Evolutionary conservation across 2,797 vertebrate genomes (phyloP).

Genomic region (Tragelaphus oryx): DNA sequence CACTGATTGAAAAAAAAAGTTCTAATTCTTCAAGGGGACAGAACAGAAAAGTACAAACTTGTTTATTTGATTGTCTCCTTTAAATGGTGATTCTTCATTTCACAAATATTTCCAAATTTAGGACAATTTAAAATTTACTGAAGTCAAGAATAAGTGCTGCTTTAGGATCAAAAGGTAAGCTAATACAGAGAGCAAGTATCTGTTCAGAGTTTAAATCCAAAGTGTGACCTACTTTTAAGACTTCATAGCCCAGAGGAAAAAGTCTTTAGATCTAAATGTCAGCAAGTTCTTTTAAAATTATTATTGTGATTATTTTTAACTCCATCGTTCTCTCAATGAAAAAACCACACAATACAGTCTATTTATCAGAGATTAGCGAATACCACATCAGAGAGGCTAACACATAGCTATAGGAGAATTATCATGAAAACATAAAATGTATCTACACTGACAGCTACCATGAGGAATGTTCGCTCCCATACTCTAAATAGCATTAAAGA

Average conservation of each 20-base stretch:
- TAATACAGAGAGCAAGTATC: constrained; percentile 61
- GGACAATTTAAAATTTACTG: constrained; percentile 48
- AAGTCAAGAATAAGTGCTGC: constrained; percentile 48
- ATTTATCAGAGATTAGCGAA: constrained; percentile 59
- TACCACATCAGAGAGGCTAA: constrained; percentile 56
- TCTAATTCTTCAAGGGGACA: background rate
- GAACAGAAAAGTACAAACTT: constrained; percentile 5
- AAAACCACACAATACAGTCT: constrained; percentile 62
- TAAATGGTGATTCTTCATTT: constrained; percentile 47
- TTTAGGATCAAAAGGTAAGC: constrained; percentile 70
- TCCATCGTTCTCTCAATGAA: constrained; percentile 59
- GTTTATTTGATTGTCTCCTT: constrained; percentile 48
- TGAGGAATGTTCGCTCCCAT: constrained; percentile 13
- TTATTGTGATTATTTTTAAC: constrained; percentile 76
- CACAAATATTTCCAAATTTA: constrained; percentile 49
- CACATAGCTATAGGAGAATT: constrained; percentile 30
- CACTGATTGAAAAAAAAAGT: constrained; percentile 21
- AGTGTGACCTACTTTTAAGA: constrained; percentile 66
- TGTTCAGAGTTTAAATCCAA: constrained; percentile 56
- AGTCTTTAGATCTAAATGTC: constrained; percentile 76
- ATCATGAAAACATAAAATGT: constrained; percentile 47
- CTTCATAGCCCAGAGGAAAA: constrained; percentile 63
- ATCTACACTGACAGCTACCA: background rate
- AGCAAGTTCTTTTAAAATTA: constrained; percentile 69
- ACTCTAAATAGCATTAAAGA: background rate